phyloP scores from a whole-genome alignment of 1,140 invertebrate genomes.

The Diplogasteroides magnus region DNA sequence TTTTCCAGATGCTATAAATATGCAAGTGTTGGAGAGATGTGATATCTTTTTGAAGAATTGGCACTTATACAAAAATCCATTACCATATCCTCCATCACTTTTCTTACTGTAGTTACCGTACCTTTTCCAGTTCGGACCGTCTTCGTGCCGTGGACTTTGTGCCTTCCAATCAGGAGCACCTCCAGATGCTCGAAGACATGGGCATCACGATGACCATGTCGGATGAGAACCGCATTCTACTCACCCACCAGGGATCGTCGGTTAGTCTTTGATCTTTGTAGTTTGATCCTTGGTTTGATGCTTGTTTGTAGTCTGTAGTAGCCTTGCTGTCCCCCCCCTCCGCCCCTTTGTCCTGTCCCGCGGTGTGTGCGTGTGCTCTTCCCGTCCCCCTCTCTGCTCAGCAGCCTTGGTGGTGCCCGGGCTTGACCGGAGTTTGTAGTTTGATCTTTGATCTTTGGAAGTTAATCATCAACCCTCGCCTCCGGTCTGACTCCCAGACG shows the following conservation, averaged over 20 bases:
- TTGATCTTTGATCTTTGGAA: background rate
- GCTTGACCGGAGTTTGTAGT: background rate
- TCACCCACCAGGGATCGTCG: constrained; percentile 68
- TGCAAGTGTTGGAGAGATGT: constrained; percentile 5
- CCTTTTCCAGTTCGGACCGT: constrained; percentile 40
- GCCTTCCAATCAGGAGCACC: constrained; percentile 80
- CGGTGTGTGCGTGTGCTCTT: background rate
- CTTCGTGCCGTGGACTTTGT: constrained; percentile 61
- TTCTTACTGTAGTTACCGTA: background rate
- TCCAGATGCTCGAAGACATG: constrained; percentile 81
- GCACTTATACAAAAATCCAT: no score
- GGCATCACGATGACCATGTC: constrained; percentile 83
- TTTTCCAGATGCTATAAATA: constrained; percentile 17
- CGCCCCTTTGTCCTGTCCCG: background rate
- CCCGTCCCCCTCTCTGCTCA: background rate
- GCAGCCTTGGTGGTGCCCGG: background rate
- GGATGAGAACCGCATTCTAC: constrained; percentile 79
- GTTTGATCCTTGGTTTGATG: background rate
- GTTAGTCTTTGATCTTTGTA: constrained; percentile 50
- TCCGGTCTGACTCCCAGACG: background rate
- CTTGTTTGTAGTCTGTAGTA: background rate
- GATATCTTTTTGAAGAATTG: constrained; percentile 13
- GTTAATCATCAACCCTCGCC: background rate
- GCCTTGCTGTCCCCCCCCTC: background rate
- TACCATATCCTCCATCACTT: background rate